Percentiles rank a stretch among this genome's conserved stretches.
Evolutionary conservation across 2,888 invertebrate species (phyloP).

Genomic region (Cremastobaeus sp.): DNA sequence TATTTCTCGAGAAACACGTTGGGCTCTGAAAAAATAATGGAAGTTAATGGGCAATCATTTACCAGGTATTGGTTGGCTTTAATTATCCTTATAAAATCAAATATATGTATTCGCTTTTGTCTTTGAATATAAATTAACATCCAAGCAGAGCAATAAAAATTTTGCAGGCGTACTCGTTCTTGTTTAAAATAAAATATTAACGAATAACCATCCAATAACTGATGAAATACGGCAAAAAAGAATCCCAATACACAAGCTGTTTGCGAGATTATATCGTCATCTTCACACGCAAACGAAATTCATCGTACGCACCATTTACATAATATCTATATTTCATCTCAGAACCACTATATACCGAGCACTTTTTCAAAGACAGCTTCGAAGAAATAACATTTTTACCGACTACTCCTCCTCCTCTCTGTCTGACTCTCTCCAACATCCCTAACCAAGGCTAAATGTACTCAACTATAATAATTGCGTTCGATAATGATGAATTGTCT

Average conservation of each 20-base stretch:
- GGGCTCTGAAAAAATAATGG: too few relatives aligned
- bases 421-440: not conserved
- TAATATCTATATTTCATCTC: slow-evolving; percentile 4
- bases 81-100: slow-evolving; percentile 14
- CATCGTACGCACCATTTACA: not conserved
- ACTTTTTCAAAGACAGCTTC: not conserved
- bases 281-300: not conserved
- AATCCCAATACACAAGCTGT: not conserved
- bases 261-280: not conserved
- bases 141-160: slow-evolving; percentile 1
- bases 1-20: too few relatives aligned
- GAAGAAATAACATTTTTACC: slow-evolving; percentile 11
- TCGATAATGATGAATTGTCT: slow-evolving; percentile 12
- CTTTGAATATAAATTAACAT: not conserved
- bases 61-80: too few relatives aligned
- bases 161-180: slow-evolving; percentile 1
- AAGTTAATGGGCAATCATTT: too few relatives aligned
- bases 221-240: not conserved
- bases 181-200: slow-evolving; percentile 5
- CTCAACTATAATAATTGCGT: slow-evolving; percentile 9
- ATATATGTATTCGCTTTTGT: slow-evolving; percentile 6
- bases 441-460: slow-evolving; percentile 7
- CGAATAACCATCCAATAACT: not conserved
- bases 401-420: not conserved
- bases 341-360: not conserved